phyloP scores from a whole-genome alignment of 37 sponge, comb jelly and placozoan species.

The Petrosia ficiformis region DNA sequence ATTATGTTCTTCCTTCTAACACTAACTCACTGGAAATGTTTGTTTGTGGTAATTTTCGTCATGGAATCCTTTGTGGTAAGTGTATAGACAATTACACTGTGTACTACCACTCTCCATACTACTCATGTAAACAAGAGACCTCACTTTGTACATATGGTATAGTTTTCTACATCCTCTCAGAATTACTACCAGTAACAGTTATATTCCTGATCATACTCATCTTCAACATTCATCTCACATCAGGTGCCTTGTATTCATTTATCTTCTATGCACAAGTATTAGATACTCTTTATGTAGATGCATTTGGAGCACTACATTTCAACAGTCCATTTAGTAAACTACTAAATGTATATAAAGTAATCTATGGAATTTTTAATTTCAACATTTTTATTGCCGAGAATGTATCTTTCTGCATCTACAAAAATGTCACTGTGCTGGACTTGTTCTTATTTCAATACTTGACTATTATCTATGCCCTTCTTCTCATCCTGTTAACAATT shows the following conservation, averaged over 20 bases:
- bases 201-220: conserved; percentile 26
- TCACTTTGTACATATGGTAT: conserved; percentile 22
- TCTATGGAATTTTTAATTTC: conserved; percentile 21
- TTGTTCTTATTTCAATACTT: conserved; percentile 16
- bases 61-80: conserved; percentile 25
- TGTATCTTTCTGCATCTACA: conserved; percentile 24
- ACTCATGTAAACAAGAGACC: neutral
- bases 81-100: conserved; percentile 22
- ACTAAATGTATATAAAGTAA: neutral
- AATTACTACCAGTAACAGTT: conserved; percentile 30
- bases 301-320: neutral
- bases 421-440: conserved; percentile 7
- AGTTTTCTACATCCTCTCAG: conserved; percentile 30
- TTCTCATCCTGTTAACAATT: neutral
- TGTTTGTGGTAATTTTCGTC: conserved; percentile 11
- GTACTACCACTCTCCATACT: conserved; percentile 19
- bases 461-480: conserved; percentile 32
- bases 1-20: neutral
- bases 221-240: conserved; percentile 40
- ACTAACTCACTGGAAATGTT: neutral
- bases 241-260: conserved; percentile 27
- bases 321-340: neutral
- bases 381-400: conserved; percentile 6
- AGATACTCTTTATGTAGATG: neutral
- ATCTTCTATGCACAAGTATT: conserved; percentile 39